Evolutionary conservation across 2,113 vertebrate species (phyloP).

Genomic region (Cairina moschata): DNA sequence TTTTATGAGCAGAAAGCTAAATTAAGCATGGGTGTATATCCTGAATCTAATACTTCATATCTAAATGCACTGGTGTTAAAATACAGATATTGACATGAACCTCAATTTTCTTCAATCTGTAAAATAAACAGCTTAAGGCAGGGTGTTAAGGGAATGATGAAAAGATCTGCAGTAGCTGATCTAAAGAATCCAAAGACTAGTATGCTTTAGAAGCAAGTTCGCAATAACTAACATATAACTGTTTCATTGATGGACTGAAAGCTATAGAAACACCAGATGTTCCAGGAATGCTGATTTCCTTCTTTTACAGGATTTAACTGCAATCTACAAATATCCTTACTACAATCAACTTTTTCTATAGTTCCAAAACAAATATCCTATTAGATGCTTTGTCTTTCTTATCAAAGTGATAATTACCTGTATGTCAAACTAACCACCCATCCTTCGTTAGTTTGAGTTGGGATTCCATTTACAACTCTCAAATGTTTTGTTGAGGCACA

Average conservation of each 20-base stretch:
- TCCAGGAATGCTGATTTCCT: neutral
- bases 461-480: slow-evolving; percentile 93
- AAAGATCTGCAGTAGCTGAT: neutral
- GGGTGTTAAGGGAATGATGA: neutral
- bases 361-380: neutral
- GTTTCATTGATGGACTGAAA: neutral
- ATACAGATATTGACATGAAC: neutral
- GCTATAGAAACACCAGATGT: neutral
- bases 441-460: slow-evolving; percentile 86
- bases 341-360: neutral
- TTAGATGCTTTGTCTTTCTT: neutral
- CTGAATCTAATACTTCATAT: neutral
- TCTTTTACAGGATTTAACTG: neutral
- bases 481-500: slow-evolving; percentile 82
- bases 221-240: neutral
- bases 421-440: slow-evolving; percentile 99
- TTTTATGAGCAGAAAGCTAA: neutral
- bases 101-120: neutral
- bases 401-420: slow-evolving; percentile 82
- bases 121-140: neutral
- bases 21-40: neutral
- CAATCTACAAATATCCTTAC: neutral
- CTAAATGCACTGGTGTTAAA: neutral
- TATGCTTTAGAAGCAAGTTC: neutral
- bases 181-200: neutral